Evolutionary conservation across 2,888 invertebrate species (phyloP), one percentile per base, ranked within the genome.

Genomic region (Esperia sulphurella): DNA sequence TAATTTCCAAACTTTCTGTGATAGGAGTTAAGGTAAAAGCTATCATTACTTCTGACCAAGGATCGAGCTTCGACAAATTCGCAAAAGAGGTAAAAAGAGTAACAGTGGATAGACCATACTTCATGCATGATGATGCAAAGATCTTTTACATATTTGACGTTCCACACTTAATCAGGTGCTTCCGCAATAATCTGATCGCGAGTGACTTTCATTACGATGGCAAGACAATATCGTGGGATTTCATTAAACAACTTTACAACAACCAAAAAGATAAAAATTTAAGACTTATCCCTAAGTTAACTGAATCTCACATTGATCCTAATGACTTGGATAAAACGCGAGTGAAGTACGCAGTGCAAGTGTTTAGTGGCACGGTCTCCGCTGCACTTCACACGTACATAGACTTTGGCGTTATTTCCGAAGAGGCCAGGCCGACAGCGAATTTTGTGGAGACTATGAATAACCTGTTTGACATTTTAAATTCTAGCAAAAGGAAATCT

Each of bases 1-100:
- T 61, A 14, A 59, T 65, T 43, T 9, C 28, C 10, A 61, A 59
- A 49, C 55, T 65, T 42, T 53, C 31, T 7, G 14, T 1, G 1
- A 47, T 61, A 9, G 63, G 61, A 6, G 52, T 66, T 7, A 43
- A 58, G 42, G 47, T 64, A 0, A 59, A 54, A 50, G 63, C 60
- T 0, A 55, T 65, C 7, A 41, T 57, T 9, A n/a, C n/a, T n/a
- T 57, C 62, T n/a, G 54, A 63, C 41, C 63, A 64, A 50, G 58
- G 51, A 8, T 64, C 62, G 7, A 58, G 59, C 31, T 65, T 65
- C 14, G 55, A 57, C 35, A 61, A 57, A 44, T 59, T 29, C 52
- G 59, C 62, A 1, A 67, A 65, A 45, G 42, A 46, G 14, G 30
- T 61, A 3, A 60, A 61, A 39, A 45, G 50, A 21, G 53, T 65